A percentile compares a stretch with the other conserved stretches of the same genome.
Evolutionary conservation across 2,797 vertebrate genomes (phyloP).

Genomic region (Salmo trutta): DNA sequence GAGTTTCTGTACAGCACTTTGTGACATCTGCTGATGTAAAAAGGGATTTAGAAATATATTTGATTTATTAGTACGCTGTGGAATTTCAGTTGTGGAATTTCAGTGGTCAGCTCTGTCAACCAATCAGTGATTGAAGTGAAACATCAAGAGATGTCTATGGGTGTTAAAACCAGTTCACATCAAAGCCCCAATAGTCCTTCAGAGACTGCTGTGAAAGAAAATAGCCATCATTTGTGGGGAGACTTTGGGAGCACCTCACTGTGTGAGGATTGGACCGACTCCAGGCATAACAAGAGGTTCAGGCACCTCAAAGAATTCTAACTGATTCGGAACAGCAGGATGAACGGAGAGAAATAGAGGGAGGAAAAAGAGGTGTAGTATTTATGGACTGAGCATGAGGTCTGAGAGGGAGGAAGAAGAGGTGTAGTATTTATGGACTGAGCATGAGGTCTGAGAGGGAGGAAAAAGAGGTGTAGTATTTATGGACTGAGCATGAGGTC

Average conservation of each 20-base stretch:
- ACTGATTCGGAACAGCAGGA: not conserved
- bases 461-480: too few relatives aligned
- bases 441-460: too few relatives aligned
- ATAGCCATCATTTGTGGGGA: not conserved
- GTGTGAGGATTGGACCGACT: not conserved
- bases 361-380: not conserved
- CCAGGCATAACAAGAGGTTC: not conserved
- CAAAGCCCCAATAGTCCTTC: not conserved
- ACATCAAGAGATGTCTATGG: not conserved
- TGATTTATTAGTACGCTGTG: not conserved
- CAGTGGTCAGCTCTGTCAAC: not conserved
- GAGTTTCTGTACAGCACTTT: not conserved
- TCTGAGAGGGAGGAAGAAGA: not conserved
- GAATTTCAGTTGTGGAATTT: not conserved
- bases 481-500: too few relatives aligned
- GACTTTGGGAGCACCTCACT: not conserved
- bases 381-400: not conserved
- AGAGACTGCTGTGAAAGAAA: not conserved
- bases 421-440: too few relatives aligned
- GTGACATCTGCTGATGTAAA: not conserved
- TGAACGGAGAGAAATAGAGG: not conserved
- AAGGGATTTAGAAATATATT: not conserved
- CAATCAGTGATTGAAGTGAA: not conserved
- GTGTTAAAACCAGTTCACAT: not conserved
- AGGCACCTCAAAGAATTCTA: not conserved